Conservation (phyloP, 2,113 vertebrate species). For the Rynchops niger region DNA sequence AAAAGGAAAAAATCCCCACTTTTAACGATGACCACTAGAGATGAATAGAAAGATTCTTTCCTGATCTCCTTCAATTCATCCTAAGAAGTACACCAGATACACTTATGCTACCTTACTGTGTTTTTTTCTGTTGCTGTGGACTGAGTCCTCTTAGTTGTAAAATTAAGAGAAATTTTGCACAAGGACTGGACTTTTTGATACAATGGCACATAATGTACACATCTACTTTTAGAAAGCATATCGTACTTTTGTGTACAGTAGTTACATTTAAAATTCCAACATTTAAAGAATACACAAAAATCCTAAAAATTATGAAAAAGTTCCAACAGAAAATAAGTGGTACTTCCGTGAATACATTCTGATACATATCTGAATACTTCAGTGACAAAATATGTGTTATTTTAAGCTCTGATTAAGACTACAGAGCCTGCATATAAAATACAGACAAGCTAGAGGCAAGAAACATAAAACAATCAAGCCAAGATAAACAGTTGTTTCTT, state of each 20-base stretch:
- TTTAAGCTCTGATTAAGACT: neutral
- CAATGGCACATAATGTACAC: neutral
- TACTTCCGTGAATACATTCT: neutral
- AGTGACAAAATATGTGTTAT: neutral
- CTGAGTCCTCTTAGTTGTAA: neutral
- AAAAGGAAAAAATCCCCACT: neutral
- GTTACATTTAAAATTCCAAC: neutral
- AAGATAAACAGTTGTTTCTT: neutral
- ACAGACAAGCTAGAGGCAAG: neutral
- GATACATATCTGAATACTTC: neutral
- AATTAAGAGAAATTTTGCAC: neutral
- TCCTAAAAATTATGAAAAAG: neutral
- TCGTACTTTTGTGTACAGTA: neutral
- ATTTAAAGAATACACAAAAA: neutral
- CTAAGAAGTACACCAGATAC: neutral
- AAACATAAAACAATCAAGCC: neutral
- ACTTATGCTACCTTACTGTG: neutral
- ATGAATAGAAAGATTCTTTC: neutral
- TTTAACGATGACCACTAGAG: neutral
- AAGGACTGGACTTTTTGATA: neutral
- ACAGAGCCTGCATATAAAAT: neutral
- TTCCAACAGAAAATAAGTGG: neutral
- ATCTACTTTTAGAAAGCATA: neutral
- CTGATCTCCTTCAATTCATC: neutral
- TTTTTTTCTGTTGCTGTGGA: neutral